phyloP scores from a whole-genome alignment of 2,113 vertebrate species.

The Mobula hypostoma region DNA sequence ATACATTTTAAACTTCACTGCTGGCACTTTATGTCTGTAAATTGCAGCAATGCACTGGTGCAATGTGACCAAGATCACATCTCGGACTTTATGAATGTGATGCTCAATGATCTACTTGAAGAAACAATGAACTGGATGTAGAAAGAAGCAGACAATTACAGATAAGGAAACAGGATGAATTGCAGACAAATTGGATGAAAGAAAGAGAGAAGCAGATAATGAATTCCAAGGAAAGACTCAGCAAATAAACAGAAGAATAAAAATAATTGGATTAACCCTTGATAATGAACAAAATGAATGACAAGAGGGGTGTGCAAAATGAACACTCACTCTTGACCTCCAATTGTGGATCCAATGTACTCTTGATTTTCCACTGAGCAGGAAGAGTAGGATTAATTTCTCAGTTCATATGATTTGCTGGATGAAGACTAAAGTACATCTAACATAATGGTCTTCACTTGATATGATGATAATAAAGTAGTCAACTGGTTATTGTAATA shows the following conservation, averaged over 20 bases:
- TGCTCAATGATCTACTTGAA: background rate
- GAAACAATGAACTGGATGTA: background rate
- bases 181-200: background rate
- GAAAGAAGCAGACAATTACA: background rate
- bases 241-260: no score
- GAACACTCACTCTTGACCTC: background rate
- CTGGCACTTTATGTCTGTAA: background rate
- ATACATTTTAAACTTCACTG: background rate
- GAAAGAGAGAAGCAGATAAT: no score
- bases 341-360: background rate
- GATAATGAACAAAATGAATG: no score
- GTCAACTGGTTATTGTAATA: no score
- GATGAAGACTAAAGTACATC: no score
- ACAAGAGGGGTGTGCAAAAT: background rate
- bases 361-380: background rate
- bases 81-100: background rate
- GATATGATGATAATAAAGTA: no score
- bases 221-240: no score
- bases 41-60: background rate
- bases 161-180: no score
- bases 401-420: no score
- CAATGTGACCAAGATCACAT: background rate
- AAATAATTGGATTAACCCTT: no score
- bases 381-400: background rate
- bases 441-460: no score